These are phyloP conservation scores for Cinclus cinclus DNA, from an alignment of 2,113 vertebrate species.

Conservation along the genomic window DNA sequence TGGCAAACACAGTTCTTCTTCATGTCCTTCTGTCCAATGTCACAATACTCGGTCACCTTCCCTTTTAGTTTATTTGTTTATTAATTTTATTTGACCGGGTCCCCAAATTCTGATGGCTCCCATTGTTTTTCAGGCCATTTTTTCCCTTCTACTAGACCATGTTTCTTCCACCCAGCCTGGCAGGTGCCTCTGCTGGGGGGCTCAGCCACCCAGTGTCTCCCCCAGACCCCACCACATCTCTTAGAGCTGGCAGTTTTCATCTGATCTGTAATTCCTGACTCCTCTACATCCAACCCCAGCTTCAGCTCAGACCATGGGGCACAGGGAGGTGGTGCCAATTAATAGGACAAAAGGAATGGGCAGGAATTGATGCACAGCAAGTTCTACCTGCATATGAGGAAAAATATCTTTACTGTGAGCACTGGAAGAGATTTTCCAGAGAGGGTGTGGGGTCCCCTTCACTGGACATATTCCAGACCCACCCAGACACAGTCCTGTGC, in stretches of 20 bases:
- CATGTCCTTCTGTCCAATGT: neutral
- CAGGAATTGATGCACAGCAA: neutral
- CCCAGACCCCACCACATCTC: neutral
- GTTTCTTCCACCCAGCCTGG: neutral
- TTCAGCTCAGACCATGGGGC: neutral
- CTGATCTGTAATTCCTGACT: neutral
- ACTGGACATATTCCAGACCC: neutral
- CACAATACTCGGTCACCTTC: neutral
- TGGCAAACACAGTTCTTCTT: neutral
- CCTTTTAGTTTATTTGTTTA: neutral
- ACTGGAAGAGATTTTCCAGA: neutral
- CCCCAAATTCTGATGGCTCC: neutral
- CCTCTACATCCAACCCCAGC: neutral
- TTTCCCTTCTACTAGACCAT: fast-evolving
- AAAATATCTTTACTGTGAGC: neutral
- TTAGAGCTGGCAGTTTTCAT: neutral
- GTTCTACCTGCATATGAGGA: neutral
- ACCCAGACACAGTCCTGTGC: neutral
- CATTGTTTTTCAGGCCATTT: neutral
- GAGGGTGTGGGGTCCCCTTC: neutral
- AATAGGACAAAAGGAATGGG: neutral
- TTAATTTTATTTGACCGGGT: neutral
- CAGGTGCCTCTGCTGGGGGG: neutral
- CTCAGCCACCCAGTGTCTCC: fast-evolving
- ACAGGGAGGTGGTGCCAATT: fast-evolving